Evolutionary conservation across 2,797 vertebrate genomes (phyloP).

Genomic region (Novumbra hubbsi): DNA sequence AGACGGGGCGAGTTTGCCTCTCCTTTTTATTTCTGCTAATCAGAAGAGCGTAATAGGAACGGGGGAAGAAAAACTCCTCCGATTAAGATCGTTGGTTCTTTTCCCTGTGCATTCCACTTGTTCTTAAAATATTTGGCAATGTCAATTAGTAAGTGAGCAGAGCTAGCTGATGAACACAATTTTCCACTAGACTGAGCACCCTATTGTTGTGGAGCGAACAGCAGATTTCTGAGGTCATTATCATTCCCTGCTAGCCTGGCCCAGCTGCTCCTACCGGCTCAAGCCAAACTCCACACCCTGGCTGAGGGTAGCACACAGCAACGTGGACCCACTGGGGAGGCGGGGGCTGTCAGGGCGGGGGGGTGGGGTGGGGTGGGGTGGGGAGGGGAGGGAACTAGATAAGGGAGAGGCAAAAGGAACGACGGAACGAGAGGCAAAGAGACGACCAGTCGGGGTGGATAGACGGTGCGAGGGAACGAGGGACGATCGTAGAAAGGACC

Average conservation of each 20-base stretch:
- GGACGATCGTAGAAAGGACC: slow-evolving; percentile 40
- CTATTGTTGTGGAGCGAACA: slow-evolving; percentile 99
- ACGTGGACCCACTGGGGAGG: slow-evolving; percentile 82
- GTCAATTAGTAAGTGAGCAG: slow-evolving; percentile 99
- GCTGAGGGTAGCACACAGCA: slow-evolving; percentile 88
- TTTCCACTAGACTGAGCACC: slow-evolving; percentile 99
- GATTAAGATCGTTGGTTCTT: slow-evolving; percentile 96
- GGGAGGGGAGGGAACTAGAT: not conserved
- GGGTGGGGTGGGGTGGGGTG: slow-evolving; percentile 16
- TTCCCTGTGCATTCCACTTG: slow-evolving; percentile 97
- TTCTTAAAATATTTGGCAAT: slow-evolving; percentile 99
- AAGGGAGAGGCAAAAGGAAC: not conserved
- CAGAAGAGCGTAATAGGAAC: slow-evolving; percentile 47
- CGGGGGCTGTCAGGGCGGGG: slow-evolving; percentile 65
- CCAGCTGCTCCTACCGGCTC: slow-evolving; percentile 99
- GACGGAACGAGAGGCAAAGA: not conserved
- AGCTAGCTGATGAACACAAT: slow-evolving; percentile 99
- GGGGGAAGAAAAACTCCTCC: slow-evolving; percentile 78
- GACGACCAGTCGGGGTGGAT: slow-evolving; percentile 38
- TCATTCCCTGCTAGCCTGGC: slow-evolving; percentile 99
- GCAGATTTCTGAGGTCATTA: slow-evolving; percentile 99
- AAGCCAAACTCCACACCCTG: slow-evolving; percentile 94
- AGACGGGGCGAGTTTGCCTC: slow-evolving; percentile 80
- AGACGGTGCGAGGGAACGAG: slow-evolving; percentile 14
- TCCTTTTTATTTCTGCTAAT: slow-evolving; percentile 68